A percentile compares a stretch with the other conserved stretches of the same genome.
Evolutionary conservation across 2,888 invertebrate genomes (phyloP).

Genomic region (Sesia bembeciformis): DNA sequence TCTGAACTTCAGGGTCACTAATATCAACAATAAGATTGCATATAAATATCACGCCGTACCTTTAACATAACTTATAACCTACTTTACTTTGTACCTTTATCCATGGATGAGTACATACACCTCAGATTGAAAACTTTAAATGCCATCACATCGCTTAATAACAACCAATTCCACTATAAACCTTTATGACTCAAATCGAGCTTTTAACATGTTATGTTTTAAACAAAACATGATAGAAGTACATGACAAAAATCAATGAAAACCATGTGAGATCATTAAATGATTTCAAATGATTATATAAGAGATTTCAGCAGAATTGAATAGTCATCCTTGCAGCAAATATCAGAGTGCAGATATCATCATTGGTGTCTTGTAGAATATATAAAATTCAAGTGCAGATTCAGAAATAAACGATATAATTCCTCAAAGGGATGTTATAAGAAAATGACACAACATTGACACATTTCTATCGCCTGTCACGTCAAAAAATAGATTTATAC

Average conservation of each 20-base stretch:
- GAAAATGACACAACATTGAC: no score
- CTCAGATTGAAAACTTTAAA: constrained; percentile 72
- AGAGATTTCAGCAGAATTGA: constrained; percentile 19
- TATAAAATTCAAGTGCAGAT: background rate
- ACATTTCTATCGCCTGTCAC: no score
- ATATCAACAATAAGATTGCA: no score
- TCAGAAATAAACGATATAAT: no score
- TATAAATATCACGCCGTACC: no score
- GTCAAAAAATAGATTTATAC: no score
- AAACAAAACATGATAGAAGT: constrained; percentile 12
- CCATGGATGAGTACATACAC: constrained; percentile 7
- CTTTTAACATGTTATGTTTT: constrained; percentile 13
- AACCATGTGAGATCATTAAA: constrained; percentile 15
- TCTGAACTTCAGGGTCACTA: no score
- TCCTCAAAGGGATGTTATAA: no score
- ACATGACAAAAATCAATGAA: constrained; percentile 16
- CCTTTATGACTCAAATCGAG: constrained; percentile 4
- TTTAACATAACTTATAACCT: no score
- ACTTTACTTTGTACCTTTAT: no score
- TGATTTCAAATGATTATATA: constrained; percentile 18
- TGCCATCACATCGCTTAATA: constrained; percentile 47
- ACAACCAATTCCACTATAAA: constrained; percentile 27
- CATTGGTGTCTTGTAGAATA: constrained; percentile 21
- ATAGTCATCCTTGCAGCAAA: constrained; percentile 29
- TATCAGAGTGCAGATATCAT: constrained; percentile 42